Evolutionary conservation across 2,113 vertebrate genomes (phyloP), one percentile per base, ranked within the genome.

Genomic region (Diadophis punctatus): DNA sequence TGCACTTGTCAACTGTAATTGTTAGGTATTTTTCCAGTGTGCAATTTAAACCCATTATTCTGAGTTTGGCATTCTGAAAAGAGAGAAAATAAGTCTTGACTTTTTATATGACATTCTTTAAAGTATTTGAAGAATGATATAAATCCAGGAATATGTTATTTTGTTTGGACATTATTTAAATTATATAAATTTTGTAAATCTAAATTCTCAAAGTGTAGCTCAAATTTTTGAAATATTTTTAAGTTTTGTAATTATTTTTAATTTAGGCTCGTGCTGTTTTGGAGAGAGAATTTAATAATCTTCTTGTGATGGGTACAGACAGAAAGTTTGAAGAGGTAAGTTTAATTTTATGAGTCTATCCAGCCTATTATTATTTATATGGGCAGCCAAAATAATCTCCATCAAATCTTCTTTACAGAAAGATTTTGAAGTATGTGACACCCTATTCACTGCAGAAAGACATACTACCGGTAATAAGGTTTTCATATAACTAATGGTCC

Each of bases 261-360:
- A 58, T 95, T 96, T 25, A 99, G 99, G 99, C 99, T 86, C 97
- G 99, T 95, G 96, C 99, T 2, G 95, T 98, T 88, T 97, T 99
- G 90, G 99, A 99, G 96, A 97, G 97, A 14, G 99, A 99, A 94
- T 99, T 99, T 94, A 98, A 98, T 97, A 98, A 98, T 94, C 98
- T 99, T 90, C 96, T 99, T 93, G 95, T 98, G 63, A 89, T 97
- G n/a, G 99, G 98, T 90, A 99, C 99, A 0, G 99, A 99, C 90
- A 96, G 99, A 94, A 98, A 98, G 91, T 97, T 98, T 93, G 99
- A 99, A 74, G 99, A 99, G 96, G 99, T 99, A 95, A 98, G 97
- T 96, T 60, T 92, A 51, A 23, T 93, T 90, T 88, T 87, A 53
- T 1, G 8, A 48, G 85, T 39, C 74, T 60, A 3, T 10, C 58